These are phyloP conservation scores for Triplophysa dalaica DNA, from an alignment of 2,113 vertebrate genomes.

Conservation along the genomic window DNA sequence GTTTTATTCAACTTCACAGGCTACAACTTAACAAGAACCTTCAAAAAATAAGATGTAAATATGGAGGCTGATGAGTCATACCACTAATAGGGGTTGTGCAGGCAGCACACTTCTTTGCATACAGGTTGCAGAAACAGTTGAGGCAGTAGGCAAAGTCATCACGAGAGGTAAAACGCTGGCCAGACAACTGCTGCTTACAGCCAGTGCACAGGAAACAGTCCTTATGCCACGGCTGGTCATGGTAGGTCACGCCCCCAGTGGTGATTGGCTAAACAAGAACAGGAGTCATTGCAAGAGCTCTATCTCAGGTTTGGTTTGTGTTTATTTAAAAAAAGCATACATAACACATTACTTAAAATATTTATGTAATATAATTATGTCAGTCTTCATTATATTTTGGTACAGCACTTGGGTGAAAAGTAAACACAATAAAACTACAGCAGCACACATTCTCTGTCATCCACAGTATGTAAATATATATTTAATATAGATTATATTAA, in stretches of 20 bases:
- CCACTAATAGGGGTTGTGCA: conserved; percentile 84
- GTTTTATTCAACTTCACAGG: not conserved
- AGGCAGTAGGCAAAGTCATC: conserved; percentile 84
- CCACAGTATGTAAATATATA: too few relatives aligned
- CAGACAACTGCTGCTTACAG: conserved; percentile 81
- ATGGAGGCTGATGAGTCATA: conserved; percentile 50
- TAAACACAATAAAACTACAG: too few relatives aligned
- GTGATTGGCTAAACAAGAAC: conserved; percentile 78
- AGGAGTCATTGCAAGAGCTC: too few relatives aligned
- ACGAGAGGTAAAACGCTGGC: conserved; percentile 83
- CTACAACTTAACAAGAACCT: not conserved
- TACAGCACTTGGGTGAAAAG: too few relatives aligned
- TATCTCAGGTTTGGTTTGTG: too few relatives aligned
- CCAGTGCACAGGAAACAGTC: conserved; percentile 84
- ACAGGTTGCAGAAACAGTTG: conserved; percentile 83
- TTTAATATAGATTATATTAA: too few relatives aligned
- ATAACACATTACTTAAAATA: too few relatives aligned
- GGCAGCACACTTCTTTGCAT: conserved; percentile 84
- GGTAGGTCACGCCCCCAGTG: conserved; percentile 81
- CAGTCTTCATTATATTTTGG: too few relatives aligned
- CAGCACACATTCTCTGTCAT: too few relatives aligned
- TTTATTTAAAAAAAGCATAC: too few relatives aligned
- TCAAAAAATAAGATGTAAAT: not conserved
- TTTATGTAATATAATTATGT: too few relatives aligned
- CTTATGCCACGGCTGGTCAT: conserved; percentile 84